phyloP scores from a whole-genome alignment of 2,113 vertebrate genomes.

The Carlito syrichta region DNA sequence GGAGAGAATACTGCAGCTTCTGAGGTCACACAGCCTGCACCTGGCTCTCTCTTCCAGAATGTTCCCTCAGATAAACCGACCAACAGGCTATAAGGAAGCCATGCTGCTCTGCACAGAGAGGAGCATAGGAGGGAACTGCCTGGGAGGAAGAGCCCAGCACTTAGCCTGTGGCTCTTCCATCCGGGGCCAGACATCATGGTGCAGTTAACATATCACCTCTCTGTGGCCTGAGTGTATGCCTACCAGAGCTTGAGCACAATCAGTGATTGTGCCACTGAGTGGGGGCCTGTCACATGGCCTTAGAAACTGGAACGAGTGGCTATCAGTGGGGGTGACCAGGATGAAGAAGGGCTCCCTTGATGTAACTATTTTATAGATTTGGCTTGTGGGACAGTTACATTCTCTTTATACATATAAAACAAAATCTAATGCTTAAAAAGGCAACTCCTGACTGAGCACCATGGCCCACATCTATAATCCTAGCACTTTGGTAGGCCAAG shows the following conservation, averaged over 20 bases:
- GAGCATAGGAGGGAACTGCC: fast-evolving
- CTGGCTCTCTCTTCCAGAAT: neutral
- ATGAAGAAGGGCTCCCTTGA: too few species aligned
- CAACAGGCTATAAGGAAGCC: too few species aligned
- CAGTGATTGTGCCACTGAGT: fast-evolving
- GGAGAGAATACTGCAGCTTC: neutral
- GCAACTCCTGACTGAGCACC: neutral
- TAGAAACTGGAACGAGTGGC: neutral
- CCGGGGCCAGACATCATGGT: fast-evolving
- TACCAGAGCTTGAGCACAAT: too few species aligned
- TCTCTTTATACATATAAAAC: too few species aligned
- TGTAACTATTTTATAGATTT: too few species aligned
- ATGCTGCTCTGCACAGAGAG: neutral
- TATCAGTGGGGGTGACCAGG: too few species aligned
- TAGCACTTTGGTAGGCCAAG: neutral
- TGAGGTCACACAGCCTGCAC: fast-evolving
- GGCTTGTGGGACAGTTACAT: too few species aligned
- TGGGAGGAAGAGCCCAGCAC: too few species aligned
- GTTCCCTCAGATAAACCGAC: too few species aligned
- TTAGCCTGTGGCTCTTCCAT: neutral
- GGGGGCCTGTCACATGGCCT: neutral
- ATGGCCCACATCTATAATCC: neutral
- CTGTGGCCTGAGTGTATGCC: neutral
- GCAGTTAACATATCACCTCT: neutral
- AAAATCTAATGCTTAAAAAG: neutral